phyloP scores from a whole-genome alignment of 2,797 vertebrate species.

The Microhierax caerulescens region DNA sequence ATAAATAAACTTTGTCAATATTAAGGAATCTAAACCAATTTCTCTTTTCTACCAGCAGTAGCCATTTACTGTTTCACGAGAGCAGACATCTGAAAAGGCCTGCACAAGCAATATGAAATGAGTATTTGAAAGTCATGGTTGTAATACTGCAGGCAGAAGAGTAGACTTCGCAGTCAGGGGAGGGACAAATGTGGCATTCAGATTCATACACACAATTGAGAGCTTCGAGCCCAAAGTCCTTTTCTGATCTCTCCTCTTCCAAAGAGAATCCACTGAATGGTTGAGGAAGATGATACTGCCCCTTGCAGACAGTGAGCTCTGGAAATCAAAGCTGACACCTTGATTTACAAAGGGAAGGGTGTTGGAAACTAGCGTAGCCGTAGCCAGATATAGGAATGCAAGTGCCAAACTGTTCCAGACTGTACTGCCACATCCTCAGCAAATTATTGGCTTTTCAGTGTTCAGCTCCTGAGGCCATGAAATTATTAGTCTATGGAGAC shows the following conservation, averaged over 20 bases:
- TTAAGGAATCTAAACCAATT: background rate
- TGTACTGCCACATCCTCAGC: background rate
- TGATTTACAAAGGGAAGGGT: background rate
- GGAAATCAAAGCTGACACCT: background rate
- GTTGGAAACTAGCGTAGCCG: background rate
- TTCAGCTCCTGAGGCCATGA: background rate
- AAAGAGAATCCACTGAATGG: background rate
- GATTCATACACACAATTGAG: background rate
- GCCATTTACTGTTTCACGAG: background rate
- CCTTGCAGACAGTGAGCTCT: background rate
- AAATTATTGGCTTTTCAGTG: background rate
- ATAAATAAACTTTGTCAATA: background rate
- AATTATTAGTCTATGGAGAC: background rate
- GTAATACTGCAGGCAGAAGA: background rate
- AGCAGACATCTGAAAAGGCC: background rate
- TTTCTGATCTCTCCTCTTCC: background rate
- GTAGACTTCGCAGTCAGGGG: background rate
- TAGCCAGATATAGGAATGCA: background rate
- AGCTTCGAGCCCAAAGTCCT: background rate
- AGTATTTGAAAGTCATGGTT: background rate
- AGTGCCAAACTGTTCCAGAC: background rate
- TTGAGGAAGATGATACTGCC: background rate
- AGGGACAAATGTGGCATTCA: background rate
- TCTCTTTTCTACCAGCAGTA: background rate
- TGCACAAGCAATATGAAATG: background rate